Conservation (phyloP, 2,888 invertebrate species). For the Pardosa pseudoannulata region DNA sequence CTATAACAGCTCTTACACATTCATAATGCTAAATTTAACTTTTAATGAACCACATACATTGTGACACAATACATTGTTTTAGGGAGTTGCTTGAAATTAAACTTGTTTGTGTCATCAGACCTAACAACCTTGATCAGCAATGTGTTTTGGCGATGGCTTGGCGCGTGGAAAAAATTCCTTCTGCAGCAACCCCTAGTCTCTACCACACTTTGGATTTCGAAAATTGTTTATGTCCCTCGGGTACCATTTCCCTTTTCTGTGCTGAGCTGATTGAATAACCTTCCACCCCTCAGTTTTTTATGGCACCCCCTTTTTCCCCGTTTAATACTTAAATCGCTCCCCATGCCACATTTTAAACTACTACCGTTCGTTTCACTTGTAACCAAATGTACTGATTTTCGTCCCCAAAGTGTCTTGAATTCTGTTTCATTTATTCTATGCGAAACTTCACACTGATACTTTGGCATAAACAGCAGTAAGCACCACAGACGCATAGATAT, state of each 20-base stretch:
- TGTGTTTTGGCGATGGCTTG: slow-evolving; percentile 29
- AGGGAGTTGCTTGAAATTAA: no score
- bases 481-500: no score
- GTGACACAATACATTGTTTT: no score
- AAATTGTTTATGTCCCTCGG: slow-evolving; percentile 65
- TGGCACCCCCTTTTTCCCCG: slow-evolving; percentile 49
- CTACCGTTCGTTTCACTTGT: slow-evolving; percentile 42
- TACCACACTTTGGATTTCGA: slow-evolving; percentile 32
- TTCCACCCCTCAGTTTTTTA: slow-evolving; percentile 34
- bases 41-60: no score
- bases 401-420: slow-evolving; percentile 10
- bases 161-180: slow-evolving; percentile 15
- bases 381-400: slow-evolving; percentile 58
- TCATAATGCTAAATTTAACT: no score
- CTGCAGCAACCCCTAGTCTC: slow-evolving; percentile 33
- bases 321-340: slow-evolving; percentile 58
- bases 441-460: not conserved
- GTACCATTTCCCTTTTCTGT: slow-evolving; percentile 58
- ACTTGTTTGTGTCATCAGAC: no score
- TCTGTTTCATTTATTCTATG: not conserved
- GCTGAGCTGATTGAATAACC: slow-evolving; percentile 66
- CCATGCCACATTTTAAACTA: slow-evolving; percentile 29
- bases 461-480: no score
- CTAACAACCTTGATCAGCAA: no score
- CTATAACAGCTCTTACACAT: no score